Base-by-base conservation (phyloP, 2,113 vertebrate species). In the Silurus glanis region DNA sequence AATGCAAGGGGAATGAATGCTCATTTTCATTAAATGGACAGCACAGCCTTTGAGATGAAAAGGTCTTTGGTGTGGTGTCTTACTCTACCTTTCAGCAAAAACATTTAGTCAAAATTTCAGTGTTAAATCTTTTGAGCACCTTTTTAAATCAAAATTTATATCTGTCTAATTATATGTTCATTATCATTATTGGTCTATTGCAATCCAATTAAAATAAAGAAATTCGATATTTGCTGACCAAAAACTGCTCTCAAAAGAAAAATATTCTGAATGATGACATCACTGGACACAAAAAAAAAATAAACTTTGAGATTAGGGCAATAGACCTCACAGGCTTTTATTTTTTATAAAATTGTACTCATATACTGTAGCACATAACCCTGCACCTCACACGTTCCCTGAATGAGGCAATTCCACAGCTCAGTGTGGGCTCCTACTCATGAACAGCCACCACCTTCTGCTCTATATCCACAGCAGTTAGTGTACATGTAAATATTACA, bases 401-500 rank as follows among this genome's bases (percentile, higher is more conserved):
- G 17, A 55, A 74, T 74, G 66, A 67, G 53, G 49, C 76, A 74
- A 51, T 85, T 82, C 47, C 69, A 85, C 59, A 82, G 84, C 53
- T 83, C 71, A 88, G 45, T 82, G 71, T 37, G 37, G 1, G 37
- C 47, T n/a, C 14, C 67, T 58, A 51, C 83, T 71, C 25, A 51
- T 55, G 37, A 69, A 56, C n/a, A 21, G n/a, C 37, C 47, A 17
- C 21, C 28, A n/a, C 25, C 59, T 21, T 1, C 75, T 25, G 7
- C n/a, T 84, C 28, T 56, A n/a, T 79, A n/a, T 28, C 8, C 6
- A 69, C 25, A 75, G 69, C 25, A 74, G 28, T 55, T 28, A 37
- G 53, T 28, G 53, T 79, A 79, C 56, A 16, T 51, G 51, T 51
- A 49, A 75, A 75, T 47, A 47, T n/a, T 72, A 6, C 4, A n/a